Percentiles rank a stretch among this genome's conserved stretches.
Evolutionary conservation across 2,888 invertebrate species (phyloP).

Genomic region (Tanytarsus gracilentus): DNA sequence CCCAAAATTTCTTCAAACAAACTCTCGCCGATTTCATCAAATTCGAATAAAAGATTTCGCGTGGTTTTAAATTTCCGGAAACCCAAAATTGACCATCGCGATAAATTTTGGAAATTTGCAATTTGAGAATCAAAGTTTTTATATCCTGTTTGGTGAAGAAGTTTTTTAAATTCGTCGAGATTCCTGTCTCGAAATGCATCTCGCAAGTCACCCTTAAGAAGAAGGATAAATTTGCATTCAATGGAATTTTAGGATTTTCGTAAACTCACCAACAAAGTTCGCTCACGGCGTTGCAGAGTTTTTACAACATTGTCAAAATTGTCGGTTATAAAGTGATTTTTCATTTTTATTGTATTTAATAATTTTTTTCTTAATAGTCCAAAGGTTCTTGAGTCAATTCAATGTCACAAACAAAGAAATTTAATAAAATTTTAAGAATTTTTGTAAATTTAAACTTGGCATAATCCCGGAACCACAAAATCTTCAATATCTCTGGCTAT

Average conservation of each 20-base stretch:
- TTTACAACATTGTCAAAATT: constrained; percentile 5
- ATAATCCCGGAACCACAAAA: too few relatives aligned
- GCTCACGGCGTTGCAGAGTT: constrained; percentile 15
- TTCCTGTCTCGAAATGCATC: constrained; percentile 5
- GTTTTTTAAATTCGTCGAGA: neutral
- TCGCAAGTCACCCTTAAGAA: constrained; percentile 10
- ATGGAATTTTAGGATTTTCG: neutral
- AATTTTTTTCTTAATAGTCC: neutral
- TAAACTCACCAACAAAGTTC: constrained; percentile 13
- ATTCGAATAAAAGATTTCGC: constrained; percentile 22
- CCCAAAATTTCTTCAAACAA: constrained; percentile 23
- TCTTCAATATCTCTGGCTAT: too few relatives aligned
- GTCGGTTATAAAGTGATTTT: constrained; percentile 13
- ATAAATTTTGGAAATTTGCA: neutral
- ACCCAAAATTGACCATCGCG: neutral
- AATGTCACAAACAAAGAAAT: too few relatives aligned
- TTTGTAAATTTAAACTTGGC: too few relatives aligned
- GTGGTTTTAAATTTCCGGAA: constrained; percentile 11
- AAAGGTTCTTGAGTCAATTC: too few relatives aligned
- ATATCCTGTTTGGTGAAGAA: constrained; percentile 7
- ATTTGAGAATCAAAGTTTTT: constrained; percentile 7
- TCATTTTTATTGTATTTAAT: neutral
- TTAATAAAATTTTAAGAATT: too few relatives aligned
- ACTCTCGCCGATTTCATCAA: neutral
- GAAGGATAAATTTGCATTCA: neutral